A percentile compares a stretch with the other conserved stretches of the same genome.
Evolutionary conservation across 2,888 invertebrate genomes (phyloP).

Genomic region (Drosophila limbata): DNA sequence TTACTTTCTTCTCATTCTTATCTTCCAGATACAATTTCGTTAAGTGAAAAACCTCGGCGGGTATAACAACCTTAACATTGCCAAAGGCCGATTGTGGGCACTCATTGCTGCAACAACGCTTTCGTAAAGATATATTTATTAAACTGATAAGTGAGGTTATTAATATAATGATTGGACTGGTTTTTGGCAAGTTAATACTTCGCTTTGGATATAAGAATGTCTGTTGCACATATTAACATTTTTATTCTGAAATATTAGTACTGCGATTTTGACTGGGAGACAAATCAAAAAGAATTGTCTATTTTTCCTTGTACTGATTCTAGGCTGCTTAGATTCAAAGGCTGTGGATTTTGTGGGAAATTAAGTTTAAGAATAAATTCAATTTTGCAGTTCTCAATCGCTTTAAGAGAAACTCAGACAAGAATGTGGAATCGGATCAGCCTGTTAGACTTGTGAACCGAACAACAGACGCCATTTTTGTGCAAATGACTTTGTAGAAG

Average conservation of each 20-base stretch:
- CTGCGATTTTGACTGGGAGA: not conserved
- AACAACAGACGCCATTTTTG: not conserved
- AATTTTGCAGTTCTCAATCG: not conserved
- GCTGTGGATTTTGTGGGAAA: not conserved
- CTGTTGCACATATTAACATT: slow-evolving; percentile 6
- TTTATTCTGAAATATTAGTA: not conserved
- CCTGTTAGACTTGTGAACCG: not conserved
- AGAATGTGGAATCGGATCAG: not conserved
- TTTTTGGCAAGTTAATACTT: not conserved
- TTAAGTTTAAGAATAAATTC: not conserved
- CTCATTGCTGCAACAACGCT: not conserved
- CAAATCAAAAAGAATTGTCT: not conserved
- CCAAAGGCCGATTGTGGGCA: slow-evolving; percentile 8
- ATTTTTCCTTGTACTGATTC: not conserved
- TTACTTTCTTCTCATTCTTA: slow-evolving; percentile 31
- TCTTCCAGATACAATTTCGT: slow-evolving; percentile 10
- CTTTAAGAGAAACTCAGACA: not conserved
- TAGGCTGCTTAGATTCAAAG: not conserved
- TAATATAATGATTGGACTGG: not conserved
- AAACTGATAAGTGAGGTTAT: not conserved
- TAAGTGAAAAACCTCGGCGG: slow-evolving; percentile 37
- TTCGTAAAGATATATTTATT: not conserved
- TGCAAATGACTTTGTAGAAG: not conserved
- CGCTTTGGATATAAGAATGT: slow-evolving; percentile 1
- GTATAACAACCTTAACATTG: not conserved